Evolutionary conservation across 2,888 invertebrate species (phyloP).

Genomic region (Plagodis pulveraria): DNA sequence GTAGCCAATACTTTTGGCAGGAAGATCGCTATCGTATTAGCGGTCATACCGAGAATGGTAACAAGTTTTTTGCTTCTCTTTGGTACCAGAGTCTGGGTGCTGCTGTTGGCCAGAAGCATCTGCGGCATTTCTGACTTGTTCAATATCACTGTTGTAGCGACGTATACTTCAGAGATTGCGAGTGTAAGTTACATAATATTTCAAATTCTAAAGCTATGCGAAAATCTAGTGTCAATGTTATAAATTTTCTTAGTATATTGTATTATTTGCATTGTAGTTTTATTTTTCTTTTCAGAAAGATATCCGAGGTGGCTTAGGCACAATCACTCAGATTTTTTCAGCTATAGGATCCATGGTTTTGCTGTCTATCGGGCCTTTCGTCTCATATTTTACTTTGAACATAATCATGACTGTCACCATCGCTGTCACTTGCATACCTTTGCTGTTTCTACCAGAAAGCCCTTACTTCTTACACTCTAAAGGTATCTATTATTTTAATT

Average conservation of each 20-base stretch:
- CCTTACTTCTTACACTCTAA: conserved; percentile 35
- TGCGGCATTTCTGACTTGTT: conserved; percentile 18
- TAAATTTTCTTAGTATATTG: too few relatives aligned
- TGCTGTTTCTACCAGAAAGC: conserved; percentile 50
- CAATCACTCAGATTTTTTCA: conserved; percentile 42
- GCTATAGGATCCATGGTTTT: conserved; percentile 41
- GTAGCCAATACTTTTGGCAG: conserved; percentile 17
- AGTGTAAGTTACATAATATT: conserved; percentile 14
- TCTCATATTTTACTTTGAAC: conserved; percentile 6
- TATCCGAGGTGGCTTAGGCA: conserved; percentile 45
- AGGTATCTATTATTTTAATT: conserved; percentile 3
- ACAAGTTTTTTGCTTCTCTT: conserved; percentile 16
- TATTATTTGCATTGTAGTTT: too few relatives aligned
- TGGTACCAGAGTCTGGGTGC: conserved; percentile 14
- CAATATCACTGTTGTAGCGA: conserved; percentile 10
- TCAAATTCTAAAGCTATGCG: too few relatives aligned
- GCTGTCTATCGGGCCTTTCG: conserved; percentile 31
- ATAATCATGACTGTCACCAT: conserved; percentile 11
- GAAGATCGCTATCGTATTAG: conserved; percentile 13
- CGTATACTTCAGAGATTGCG: conserved; percentile 22
- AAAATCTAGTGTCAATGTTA: too few relatives aligned
- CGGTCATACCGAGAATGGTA: conserved; percentile 9
- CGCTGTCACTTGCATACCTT: conserved; percentile 34
- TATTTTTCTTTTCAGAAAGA: conserved; percentile 39
- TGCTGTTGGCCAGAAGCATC: conserved; percentile 11